phyloP scores from a whole-genome alignment of 2,113 vertebrate genomes.

The Jacana jacana region DNA sequence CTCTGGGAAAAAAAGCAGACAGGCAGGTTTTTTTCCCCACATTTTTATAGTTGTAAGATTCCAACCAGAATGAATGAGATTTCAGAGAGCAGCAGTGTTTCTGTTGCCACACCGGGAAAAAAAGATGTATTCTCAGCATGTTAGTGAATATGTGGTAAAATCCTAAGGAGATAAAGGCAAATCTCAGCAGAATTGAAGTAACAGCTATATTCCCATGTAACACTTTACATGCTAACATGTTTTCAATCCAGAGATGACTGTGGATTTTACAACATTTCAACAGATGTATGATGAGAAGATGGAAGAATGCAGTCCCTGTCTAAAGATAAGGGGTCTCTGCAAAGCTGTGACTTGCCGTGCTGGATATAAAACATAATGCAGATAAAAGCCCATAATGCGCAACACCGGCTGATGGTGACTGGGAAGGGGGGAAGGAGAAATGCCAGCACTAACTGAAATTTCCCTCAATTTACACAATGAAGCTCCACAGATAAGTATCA shows the following conservation, averaged over 20 bases:
- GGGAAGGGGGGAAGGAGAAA: background rate
- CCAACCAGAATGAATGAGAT: background rate
- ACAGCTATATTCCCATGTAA: background rate
- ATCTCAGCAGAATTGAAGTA: slow-evolving; percentile 20
- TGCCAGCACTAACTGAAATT: background rate
- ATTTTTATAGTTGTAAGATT: background rate
- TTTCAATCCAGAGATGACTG: background rate
- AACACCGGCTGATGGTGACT: fast-evolving
- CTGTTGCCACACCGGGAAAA: background rate
- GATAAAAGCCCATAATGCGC: background rate
- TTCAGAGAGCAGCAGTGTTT: background rate
- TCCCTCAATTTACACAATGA: background rate
- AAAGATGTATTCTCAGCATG: slow-evolving; percentile 30
- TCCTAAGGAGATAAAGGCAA: background rate
- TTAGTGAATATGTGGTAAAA: background rate
- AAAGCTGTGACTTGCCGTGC: background rate
- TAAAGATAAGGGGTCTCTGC: background rate
- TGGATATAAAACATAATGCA: background rate
- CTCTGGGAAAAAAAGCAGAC: background rate
- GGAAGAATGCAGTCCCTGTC: background rate
- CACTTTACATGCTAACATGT: background rate
- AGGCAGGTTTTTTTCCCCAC: background rate
- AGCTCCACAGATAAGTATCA: background rate
- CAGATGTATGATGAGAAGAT: background rate
- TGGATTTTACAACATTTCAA: background rate